Base-by-base conservation (phyloP, 2,888 invertebrate genomes). In the Lasioglossum leucozonium region DNA sequence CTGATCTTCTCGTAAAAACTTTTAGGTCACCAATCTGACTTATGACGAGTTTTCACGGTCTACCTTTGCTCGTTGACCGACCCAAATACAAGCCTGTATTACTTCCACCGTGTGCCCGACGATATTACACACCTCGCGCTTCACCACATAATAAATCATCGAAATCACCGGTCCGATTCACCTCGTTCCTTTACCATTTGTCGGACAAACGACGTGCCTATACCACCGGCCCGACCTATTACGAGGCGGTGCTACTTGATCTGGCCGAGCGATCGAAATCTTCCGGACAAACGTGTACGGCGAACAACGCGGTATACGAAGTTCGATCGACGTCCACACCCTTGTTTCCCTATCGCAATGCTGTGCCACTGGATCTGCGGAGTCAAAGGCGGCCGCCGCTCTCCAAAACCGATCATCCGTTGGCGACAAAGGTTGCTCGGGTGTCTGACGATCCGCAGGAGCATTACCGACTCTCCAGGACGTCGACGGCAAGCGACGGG, bases 391-490 rank as follows among this genome's bases (percentile, higher is more conserved):
- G 40, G 51, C 51, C 11, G 55, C 69, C 16, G 37, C 42, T 34
- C 13, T 62, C n/a, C 51, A 76, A 81, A 81, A 86, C 76, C 78
- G 81, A 81, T 85, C 69, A 73, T 79, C 76, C 72, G n/a, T 13
- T 13, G 3, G 62, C 65, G 74, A 86, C 86, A 86, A 86, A 86
- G 86, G 85, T 85, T 73, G 47, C 4, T 69, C 34, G 67, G 67
- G 34, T 26, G 65, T 22, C 51, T 22, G 40, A 75, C 42, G 67
- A 75, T 75, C 72, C 37, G 40, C 76, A 77, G 79, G 34, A 55
- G 76, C 86, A 77, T 84, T 75, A 80, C 77, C 18, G 13, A n/a
- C 72, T 72, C 67, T 73, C 62, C 34, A 22, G 72, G 75, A 74
- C 73, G 73, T 30, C 65, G 73, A 44, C 69, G 78, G 81, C 81